Base-by-base conservation (phyloP, 2,797 vertebrate genomes). In the Sebastes steindachneri region DNA sequence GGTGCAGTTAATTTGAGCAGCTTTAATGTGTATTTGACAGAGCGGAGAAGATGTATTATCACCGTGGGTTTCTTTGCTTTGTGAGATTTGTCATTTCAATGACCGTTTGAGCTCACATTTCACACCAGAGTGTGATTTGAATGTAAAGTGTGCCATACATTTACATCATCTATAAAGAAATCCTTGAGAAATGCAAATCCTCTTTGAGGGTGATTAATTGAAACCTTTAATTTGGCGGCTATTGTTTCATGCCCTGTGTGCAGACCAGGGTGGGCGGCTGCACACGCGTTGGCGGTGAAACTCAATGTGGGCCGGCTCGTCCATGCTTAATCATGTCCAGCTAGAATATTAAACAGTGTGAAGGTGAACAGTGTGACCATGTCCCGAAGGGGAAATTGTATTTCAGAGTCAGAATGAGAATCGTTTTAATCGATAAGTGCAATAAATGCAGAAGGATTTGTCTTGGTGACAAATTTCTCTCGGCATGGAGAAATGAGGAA, bases 21-120 rank as follows among this genome's bases (percentile, higher is more conserved):
- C 66, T 91, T 90, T 83, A 93, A 94, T 91, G 82, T 83, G 77
- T 78, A 85, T 90, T 87, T 92, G 86, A 94, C 92, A 80, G 88
- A 77, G 88, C 77, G 29, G 63, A 92, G 85, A 93, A 91, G 92
- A 95, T 91, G 73, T 92, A 94, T 91, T 90, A 90, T 86, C 86
- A 86, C 85, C 73, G 85, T 21, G 86, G 79, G 86, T 86, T 90
- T 89, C 84, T 86, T 86, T 77, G 86, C 88, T 88, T 89, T 86
- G 82, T 72, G 77, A 86, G 85, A 93, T 91, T 83, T 87, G 86
- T 94, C 91, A 91, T 92, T 89, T 89, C 88, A 83, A 79, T 90
- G 84, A 89, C 83, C 82, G 75, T 84, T 91, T 86, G 63, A 87
- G 83, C 77, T 82, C 75, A 86, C 82, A 88, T 91, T 89, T 88